phyloP scores from a whole-genome alignment of 2,113 vertebrate genomes.

The Eurypyga helias region DNA sequence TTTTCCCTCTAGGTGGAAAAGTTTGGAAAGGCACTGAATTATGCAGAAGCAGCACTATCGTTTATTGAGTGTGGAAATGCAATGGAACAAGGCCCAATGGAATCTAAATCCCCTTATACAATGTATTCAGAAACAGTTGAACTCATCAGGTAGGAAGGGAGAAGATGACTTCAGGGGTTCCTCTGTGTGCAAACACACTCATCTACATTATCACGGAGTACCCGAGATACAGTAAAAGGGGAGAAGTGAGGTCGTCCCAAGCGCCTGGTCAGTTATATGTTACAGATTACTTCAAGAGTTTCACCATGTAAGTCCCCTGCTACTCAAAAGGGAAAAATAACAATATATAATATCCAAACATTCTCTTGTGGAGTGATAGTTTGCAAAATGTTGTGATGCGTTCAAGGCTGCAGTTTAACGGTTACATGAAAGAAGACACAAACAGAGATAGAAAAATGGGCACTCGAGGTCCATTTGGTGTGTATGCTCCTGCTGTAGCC shows the following conservation, averaged over 20 bases:
- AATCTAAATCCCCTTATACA: constrained; percentile 95
- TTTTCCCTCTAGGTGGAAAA: constrained; percentile 88
- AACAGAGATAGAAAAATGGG: not conserved
- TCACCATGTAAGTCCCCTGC: not conserved
- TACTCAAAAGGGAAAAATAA: not conserved
- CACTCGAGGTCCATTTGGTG: not conserved
- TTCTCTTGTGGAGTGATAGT: not conserved
- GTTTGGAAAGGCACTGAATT: constrained; percentile 96
- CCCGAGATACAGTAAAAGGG: not conserved
- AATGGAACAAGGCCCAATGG: constrained; percentile 96
- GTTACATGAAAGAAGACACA: not conserved
- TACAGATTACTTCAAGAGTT: not conserved
- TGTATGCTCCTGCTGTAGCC: not conserved
- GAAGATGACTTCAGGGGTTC: not conserved
- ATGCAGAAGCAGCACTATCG: constrained; percentile 93
- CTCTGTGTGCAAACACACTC: not conserved
- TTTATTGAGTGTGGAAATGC: constrained; percentile 99
- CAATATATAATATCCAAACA: not conserved
- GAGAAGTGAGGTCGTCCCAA: not conserved
- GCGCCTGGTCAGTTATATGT: not conserved
- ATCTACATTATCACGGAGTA: not conserved
- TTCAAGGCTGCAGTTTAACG: not conserved
- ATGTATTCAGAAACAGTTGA: constrained; percentile 99
- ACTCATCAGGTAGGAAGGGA: constrained; percentile 88
- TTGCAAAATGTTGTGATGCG: not conserved